A percentile compares a stretch with the other conserved stretches of the same genome.
Evolutionary conservation across 2,113 vertebrate genomes (phyloP).

Genomic region (Notothenia coriiceps): DNA sequence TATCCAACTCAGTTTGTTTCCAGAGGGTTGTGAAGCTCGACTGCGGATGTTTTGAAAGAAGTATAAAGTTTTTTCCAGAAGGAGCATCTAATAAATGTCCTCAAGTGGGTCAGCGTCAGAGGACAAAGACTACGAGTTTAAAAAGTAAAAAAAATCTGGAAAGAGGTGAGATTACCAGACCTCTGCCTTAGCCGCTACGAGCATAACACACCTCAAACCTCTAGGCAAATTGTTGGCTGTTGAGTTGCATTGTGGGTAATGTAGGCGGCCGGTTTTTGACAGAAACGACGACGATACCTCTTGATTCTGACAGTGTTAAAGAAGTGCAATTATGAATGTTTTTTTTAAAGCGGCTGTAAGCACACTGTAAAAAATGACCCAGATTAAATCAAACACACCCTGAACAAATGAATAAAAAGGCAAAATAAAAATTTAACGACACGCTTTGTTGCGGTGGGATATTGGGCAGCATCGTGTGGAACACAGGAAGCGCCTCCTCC

Average conservation of each 20-base stretch:
- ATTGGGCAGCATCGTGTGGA: background rate
- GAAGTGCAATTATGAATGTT: background rate
- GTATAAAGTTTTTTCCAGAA: too few species aligned
- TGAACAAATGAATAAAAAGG: background rate
- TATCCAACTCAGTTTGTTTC: too few species aligned
- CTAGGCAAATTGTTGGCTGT: background rate
- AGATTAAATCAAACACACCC: background rate
- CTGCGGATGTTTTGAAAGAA: too few species aligned
- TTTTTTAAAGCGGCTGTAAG: too few species aligned
- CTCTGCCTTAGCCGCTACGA: background rate
- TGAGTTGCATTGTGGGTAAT: conserved; percentile 14
- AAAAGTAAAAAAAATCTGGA: too few species aligned
- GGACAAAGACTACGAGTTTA: background rate
- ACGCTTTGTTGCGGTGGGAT: background rate
- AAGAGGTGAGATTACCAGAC: background rate
- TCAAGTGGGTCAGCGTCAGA: background rate
- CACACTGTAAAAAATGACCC: too few species aligned
- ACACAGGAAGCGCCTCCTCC: background rate
- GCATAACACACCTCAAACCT: background rate
- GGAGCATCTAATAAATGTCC: too few species aligned
- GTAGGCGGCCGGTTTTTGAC: background rate
- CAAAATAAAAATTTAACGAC: background rate
- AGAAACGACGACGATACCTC: background rate
- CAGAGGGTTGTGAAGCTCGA: too few species aligned
- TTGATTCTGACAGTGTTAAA: background rate